Evolutionary conservation across 1,140 invertebrate genomes (phyloP), one percentile per base, ranked within the genome.

Genomic region (Pollicipes pollicipes): DNA sequence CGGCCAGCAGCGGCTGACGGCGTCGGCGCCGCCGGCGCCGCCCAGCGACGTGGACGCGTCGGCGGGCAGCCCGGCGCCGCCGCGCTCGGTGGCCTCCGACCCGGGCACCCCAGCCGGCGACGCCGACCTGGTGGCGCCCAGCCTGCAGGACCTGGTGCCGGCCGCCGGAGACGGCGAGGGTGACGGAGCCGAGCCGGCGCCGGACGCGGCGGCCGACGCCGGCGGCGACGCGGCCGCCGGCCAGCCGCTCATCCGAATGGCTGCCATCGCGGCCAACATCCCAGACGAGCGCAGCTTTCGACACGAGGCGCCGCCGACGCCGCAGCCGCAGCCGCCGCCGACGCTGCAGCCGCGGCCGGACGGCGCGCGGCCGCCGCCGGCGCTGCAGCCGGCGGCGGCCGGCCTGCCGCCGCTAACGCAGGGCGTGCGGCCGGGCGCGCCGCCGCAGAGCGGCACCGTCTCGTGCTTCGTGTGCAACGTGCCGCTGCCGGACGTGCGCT

Each of bases 221-320:
- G n/a, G n/a, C n/a, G n/a, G n/a, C n/a, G n/a, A 66, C 8, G 17
- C 3, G 10, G 64, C 8, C 64, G n/a, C n/a, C 8, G 28, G 64
- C 17, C 64, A 66, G 28, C 64, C 64, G n/a, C 64, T 66, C 3
- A 66, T 66, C 64, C 64, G 64, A 10, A 66, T 66, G 64, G 64
- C 64, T 21, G 64, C 64, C 17, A 66, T 66, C 28, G 64, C 64
- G n/a, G 64, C 64, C n/a, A 66, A 66, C 64, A 66, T 66, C 64
- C 64, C 64, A 4, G 64, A 66, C 64, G 64, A 66, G 28, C 64
- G 64, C 64, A 66, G 64, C 28, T 66, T 66, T 24, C 64, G 64
- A 10, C 64, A 66, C 27, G 64, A 66, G 28, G 10, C 28, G 17
- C n/a, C 64, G 64, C 2, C 45, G 45, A 58, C 45, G 45, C 45